Base-by-base conservation (phyloP, 2,888 invertebrate genomes). In the Leptothorax acervorum region DNA sequence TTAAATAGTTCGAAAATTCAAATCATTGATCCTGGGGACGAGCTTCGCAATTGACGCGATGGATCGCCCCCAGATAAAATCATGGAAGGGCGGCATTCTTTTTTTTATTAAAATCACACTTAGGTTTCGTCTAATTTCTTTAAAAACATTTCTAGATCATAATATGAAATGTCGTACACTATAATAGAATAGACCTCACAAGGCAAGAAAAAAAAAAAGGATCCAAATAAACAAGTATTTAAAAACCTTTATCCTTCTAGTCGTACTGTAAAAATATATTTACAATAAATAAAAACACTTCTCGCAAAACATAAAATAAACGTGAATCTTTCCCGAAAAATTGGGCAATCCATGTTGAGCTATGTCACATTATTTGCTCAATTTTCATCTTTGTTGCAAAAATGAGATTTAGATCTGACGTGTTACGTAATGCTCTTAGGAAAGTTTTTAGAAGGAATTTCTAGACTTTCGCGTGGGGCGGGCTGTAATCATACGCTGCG, bases 341-440 rank as follows among this genome's bases (percentile, higher is more conserved):
- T 39, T 53, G 39, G 11, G 15, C 35, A 45, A 60, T 9, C 1
- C 9, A 35, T 8, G 48, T 15, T 23, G 62, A n/a, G 12, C 9
- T 53, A 12, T n/a, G 35, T 48, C 35, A 15, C 8, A 28, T 51
- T 63, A 23, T 63, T 15, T 23, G 31, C 18, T 62, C 12, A 48
- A 48, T 18, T 15, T 4, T 9, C n/a, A 60, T 23, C 18, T 12
- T 39, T 18, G 6, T 51, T 63, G 15, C 39, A 28, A 53, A 66
- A 76, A 2, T 39, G 39, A 76, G 28, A 76, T 65, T 76, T n/a
- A 53, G 39, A 75, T 51, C 39, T 39, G 35, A 76, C 66, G 12
- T n/a, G 35, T 53, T 53, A 23, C 35, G 5, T 63, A 51, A 75
- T 65, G 51, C n/a, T 65, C 65, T 48, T 63, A 18, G 39, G 51